Evolutionary conservation across 2,888 invertebrate species (phyloP).

Genomic region (Sinodicranocentrus sp.): DNA sequence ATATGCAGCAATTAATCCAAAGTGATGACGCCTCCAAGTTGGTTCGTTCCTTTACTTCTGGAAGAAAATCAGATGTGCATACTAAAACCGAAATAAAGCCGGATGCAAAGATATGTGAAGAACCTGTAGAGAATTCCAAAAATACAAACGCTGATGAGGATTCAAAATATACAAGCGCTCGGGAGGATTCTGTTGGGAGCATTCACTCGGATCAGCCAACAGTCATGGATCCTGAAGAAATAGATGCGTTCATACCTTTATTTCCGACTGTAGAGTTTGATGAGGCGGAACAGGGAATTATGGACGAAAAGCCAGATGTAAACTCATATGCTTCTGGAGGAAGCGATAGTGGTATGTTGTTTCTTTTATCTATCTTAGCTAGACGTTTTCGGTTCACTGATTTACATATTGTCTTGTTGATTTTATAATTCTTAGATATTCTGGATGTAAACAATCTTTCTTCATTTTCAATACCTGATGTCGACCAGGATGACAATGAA

Average conservation of each 20-base stretch:
- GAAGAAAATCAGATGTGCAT: constrained; percentile 43
- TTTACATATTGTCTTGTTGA: no score
- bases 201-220: constrained; percentile 22
- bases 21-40: constrained; percentile 42
- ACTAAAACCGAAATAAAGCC: no score
- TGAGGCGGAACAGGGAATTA: constrained; percentile 6
- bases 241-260: neutral
- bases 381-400: no score
- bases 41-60: constrained; percentile 43
- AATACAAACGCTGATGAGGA: neutral
- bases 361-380: no score
- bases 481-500: constrained; percentile 34
- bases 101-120: no score
- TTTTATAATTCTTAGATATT: constrained; percentile 50
- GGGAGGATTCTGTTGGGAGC: constrained; percentile 12
- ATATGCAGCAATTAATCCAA: constrained; percentile 2
- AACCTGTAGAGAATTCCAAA: no score
- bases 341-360: constrained; percentile 49
- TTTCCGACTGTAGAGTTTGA: neutral
- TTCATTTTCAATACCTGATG: constrained; percentile 64
- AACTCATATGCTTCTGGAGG: constrained; percentile 18
- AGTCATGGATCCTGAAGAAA: constrained; percentile 12
- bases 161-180: neutral
- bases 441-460: constrained; percentile 63
- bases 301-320: neutral